Conservation (phyloP, 1,140 invertebrate species). For the Bilobella aurantiaca region DNA sequence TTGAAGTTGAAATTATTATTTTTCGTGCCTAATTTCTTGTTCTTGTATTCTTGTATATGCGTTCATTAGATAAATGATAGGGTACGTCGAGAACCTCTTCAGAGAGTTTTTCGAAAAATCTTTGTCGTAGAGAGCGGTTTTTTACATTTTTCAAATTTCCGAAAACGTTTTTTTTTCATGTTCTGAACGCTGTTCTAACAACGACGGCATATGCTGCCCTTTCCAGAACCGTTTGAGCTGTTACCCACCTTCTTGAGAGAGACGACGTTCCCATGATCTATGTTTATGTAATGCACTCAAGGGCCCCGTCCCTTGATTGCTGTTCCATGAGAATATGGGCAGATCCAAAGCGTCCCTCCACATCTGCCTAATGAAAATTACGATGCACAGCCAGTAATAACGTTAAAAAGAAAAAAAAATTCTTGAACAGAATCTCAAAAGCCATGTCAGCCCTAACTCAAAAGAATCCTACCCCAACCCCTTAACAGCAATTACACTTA, state of each 20-base stretch:
- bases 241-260: background rate
- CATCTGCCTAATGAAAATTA: conserved; percentile 1
- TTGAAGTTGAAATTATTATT: background rate
- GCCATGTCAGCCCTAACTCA: background rate
- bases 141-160: no score
- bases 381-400: no score
- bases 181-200: no score
- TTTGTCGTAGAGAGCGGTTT: no score
- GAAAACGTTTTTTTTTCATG: no score
- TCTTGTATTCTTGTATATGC: background rate
- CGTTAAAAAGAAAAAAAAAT: no score
- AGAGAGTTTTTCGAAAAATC: background rate
- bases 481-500: background rate
- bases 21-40: background rate
- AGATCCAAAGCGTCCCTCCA: background rate
- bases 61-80: conserved; percentile 5
- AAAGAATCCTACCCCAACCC: background rate
- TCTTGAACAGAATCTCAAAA: background rate
- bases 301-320: background rate
- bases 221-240: no score
- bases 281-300: background rate
- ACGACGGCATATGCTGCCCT: no score
- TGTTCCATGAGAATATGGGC: conserved; percentile 6
- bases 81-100: background rate
- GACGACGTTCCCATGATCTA: conserved; percentile 2